Percentiles rank a stretch among this genome's conserved stretches.
phyloP scores from a whole-genome alignment of 2,797 vertebrate species.

The Sebastes trivittatus region DNA sequence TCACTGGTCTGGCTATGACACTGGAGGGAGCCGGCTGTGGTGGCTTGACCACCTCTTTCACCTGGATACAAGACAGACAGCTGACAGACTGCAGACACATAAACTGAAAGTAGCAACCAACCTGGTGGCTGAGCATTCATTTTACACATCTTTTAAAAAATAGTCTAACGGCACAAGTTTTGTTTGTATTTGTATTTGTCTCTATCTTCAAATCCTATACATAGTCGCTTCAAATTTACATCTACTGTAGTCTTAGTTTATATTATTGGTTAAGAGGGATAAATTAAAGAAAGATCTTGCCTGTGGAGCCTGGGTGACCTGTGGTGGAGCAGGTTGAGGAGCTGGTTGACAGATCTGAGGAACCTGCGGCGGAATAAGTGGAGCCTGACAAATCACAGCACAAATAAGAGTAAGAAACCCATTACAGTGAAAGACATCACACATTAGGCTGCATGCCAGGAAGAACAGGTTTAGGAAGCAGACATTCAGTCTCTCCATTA shows the following conservation, averaged over 20 bases:
- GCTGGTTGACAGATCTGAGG: constrained; percentile 43
- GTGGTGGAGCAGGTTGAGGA: constrained; percentile 40
- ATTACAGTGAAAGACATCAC: not conserved
- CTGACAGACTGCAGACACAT: not conserved
- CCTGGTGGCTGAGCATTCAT: not conserved
- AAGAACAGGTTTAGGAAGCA: not conserved
- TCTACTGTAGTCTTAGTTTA: not conserved
- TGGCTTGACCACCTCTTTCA: constrained; percentile 53
- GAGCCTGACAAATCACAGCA: constrained; percentile 45
- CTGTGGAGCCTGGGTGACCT: constrained; percentile 48
- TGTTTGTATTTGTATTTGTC: not conserved
- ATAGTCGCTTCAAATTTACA: not conserved
- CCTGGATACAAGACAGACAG: constrained; percentile 45
- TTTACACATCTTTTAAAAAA: not conserved
- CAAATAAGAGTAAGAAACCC: not conserved
- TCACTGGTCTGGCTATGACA: constrained; percentile 72
- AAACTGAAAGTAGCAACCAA: not conserved
- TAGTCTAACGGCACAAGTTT: not conserved
- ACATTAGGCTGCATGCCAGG: not conserved
- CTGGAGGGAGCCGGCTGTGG: constrained; percentile 53
- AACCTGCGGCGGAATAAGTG: constrained; percentile 43
- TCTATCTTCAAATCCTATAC: not conserved
- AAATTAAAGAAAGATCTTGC: constrained; percentile 33
- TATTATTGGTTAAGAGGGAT: not conserved
- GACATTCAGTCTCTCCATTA: not conserved